phyloP scores from a whole-genome alignment of 2,113 vertebrate species.

The Melanerpes aurifrons region DNA sequence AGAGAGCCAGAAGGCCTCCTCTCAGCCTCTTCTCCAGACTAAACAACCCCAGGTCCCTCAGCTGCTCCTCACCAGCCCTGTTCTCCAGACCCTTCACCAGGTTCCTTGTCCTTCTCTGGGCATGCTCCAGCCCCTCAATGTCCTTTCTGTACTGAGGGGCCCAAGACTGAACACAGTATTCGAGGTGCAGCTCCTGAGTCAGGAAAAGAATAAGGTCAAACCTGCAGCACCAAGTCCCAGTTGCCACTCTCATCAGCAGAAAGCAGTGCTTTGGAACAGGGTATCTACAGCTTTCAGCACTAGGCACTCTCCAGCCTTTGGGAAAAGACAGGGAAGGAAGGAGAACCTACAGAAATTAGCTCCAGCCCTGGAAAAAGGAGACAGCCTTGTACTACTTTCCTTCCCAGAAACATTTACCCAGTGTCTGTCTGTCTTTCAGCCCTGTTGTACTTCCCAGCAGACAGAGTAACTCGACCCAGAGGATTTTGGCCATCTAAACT shows the following conservation, averaged over 20 bases:
- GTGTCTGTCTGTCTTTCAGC: constrained; percentile 29
- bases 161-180: no score
- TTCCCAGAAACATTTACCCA: neutral
- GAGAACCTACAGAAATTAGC: neutral
- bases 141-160: no score
- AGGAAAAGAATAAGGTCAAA: neutral
- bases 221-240: neutral
- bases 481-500: constrained; percentile 46
- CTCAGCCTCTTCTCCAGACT: no score
- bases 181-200: neutral
- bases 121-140: no score
- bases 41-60: no score
- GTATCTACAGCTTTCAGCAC: neutral
- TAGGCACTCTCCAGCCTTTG: neutral
- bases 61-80: no score
- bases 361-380: neutral
- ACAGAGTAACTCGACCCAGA: constrained; percentile 49
- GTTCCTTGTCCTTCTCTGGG: no score
- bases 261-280: neutral
- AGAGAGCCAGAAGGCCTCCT: no score
- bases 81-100: no score
- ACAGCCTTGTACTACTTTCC: neutral
- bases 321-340: neutral
- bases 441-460: constrained; percentile 24
- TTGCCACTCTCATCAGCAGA: neutral